Conservation (phyloP, 1,140 invertebrate species). For the Nymphalis io region DNA sequence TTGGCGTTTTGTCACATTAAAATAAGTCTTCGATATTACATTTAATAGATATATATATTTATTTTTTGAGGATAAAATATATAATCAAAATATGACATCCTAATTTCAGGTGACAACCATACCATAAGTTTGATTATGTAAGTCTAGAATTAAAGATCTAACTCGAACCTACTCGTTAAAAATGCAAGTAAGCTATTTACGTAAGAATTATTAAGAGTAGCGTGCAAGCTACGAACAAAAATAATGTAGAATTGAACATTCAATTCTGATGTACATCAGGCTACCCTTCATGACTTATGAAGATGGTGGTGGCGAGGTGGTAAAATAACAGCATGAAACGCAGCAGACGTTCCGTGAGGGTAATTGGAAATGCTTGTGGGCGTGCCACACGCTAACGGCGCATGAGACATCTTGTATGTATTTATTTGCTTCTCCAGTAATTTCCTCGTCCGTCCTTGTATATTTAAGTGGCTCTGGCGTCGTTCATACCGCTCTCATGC, state of each 20-base stretch:
- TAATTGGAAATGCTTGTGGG: slow-evolving; percentile 68
- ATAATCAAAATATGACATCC: too few relatives aligned
- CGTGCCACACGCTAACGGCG: slow-evolving; percentile 66
- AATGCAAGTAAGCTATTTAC: slow-evolving; percentile 5
- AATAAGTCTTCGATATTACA: too few relatives aligned
- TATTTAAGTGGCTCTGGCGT: slow-evolving; percentile 72
- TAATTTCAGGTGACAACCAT: too few relatives aligned
- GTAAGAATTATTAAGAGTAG: slow-evolving; percentile 37
- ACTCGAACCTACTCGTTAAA: slow-evolving; percentile 11
- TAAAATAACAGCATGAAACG: slow-evolving; percentile 67
- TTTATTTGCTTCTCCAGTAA: slow-evolving; percentile 73
- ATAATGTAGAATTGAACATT: slow-evolving; percentile 65
- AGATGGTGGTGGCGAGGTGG: slow-evolving; percentile 54
- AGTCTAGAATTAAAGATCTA: too few relatives aligned
- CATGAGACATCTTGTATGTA: slow-evolving; percentile 72
- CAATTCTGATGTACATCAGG: slow-evolving; percentile 55
- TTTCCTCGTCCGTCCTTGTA: slow-evolving; percentile 74
- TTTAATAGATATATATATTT: too few relatives aligned
- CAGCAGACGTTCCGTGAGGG: slow-evolving; percentile 69
- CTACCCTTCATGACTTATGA: slow-evolving; percentile 72
- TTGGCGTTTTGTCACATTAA: too few relatives aligned
- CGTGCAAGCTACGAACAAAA: slow-evolving; percentile 50
- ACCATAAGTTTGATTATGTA: too few relatives aligned
- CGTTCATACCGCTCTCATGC: slow-evolving; percentile 73
- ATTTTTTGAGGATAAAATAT: too few relatives aligned